Evolutionary conservation across 1,140 invertebrate genomes (phyloP), one percentile per base, ranked within the genome.

Genomic region (Melanaphis sacchari): DNA sequence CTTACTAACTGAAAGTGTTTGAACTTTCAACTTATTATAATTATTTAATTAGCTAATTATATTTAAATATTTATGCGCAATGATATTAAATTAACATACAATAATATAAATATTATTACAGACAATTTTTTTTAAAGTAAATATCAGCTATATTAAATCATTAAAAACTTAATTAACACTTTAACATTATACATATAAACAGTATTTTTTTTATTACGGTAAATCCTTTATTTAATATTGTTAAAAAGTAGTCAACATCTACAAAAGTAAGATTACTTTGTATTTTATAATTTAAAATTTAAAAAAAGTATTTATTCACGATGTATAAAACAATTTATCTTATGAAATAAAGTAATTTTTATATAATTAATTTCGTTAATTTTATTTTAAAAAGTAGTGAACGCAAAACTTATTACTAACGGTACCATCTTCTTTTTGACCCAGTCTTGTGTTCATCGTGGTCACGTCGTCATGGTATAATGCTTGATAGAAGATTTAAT

Each of bases 381-480:
- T 89, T 40, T 38, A 59, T 66, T 90, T 41, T 66, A n/a, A 90
- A 41, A 90, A 90, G 38, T 90, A 66, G 21, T 26, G n/a, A 90
- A 66, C 41, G 52, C 40, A 90, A 66, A 90, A 76, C 81, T 49
- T 43, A 52, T 85, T 84, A 91, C 40, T 54, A 82, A 84, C 46
- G 90, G 90, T 93, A 82, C 36, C 46, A 52, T 93, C 81, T 54
- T 93, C 81, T 85, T 93, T 84, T 93, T 93, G 91, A 93, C 91
- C 91, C 46, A 93, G 46, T 93, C 91, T 93, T 93, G 41, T 84
- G 41, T 92, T 82, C 43, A 26, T 93, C 26, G 81, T 84, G 81
- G 81, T 93, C 91, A 93, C 46, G 81, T 66, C 76, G 91, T 93
- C 81, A 93, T 93, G 91, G 81, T 93, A 85, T 93, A 93, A 85